Evolutionary conservation across 2,113 vertebrate species (phyloP), one percentile per base, ranked within the genome.

Genomic region (Aptenodytes forsteri): DNA sequence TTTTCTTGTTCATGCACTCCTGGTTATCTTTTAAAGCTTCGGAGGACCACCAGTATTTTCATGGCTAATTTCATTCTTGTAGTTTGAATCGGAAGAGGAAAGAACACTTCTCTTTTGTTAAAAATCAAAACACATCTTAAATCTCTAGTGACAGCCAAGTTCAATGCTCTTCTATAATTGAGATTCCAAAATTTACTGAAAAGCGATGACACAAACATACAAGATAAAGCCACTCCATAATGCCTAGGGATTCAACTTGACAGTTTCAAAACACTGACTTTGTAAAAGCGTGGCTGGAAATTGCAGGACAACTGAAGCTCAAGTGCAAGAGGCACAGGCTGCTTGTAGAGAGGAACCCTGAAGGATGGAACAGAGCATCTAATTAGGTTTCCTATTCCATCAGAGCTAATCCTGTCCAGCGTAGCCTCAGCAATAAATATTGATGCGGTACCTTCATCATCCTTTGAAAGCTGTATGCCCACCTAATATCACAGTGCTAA

Each of bases 121-220:
- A 90, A 91, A 90, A 64, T 55, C 58, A 79, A 94, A 94, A 34
- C 49, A 54, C 9, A 72, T 58, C 38, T 91, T 76, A n/a, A 46
- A 73, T 77, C 29, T 86, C 46, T 67, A 71, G 50, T 55, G 58
- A 94, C 84, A 85, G 52, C n/a, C 1, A 7, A 87, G 29, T 83
- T 85, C 54, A 70, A 1, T 25, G 42, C 38, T 86, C 29, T 61
- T 73, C 19, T 81, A 50, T 64, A 83, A 91, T 0, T 30, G 29
- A 80, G 87, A 96, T 59, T 70, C 75, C 55, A 83, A 86, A 87
- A 71, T 90, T 67, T 70, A 86, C 85, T 71, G 40, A 78, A 59
- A 96, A 95, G 50, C 44, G 38, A 80, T 86, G 79, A 93, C 90
- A 97, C 50, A 91, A 93, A 87, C 42, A 80, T 22, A 64, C 13